Evolutionary conservation across 2,113 vertebrate genomes (phyloP).

Genomic region (human): GRCh38 chr7:98676001-98676500

Average conservation of each 20-base stretch:
- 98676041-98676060: background rate
- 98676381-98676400: too few species aligned
- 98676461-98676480: too few species aligned
- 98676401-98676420: too few species aligned
- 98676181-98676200: background rate
- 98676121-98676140: background rate
- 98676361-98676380: too few species aligned
- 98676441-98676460: too few species aligned
- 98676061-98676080: too few species aligned
- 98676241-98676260: background rate
- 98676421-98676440: too few species aligned
- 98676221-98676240: background rate
- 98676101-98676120: background rate
- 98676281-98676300: background rate
- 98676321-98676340: background rate
- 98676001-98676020: background rate
- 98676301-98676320: background rate
- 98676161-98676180: background rate
- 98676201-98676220: background rate
- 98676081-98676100: background rate
- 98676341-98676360: too few species aligned
- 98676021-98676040: background rate
- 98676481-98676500: too few species aligned
- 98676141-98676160: background rate
- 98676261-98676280: background rate